Percentiles rank a stretch among this genome's conserved stretches.
phyloP scores from a whole-genome alignment of 2,113 vertebrate species.

The Oophaga pumilio region DNA sequence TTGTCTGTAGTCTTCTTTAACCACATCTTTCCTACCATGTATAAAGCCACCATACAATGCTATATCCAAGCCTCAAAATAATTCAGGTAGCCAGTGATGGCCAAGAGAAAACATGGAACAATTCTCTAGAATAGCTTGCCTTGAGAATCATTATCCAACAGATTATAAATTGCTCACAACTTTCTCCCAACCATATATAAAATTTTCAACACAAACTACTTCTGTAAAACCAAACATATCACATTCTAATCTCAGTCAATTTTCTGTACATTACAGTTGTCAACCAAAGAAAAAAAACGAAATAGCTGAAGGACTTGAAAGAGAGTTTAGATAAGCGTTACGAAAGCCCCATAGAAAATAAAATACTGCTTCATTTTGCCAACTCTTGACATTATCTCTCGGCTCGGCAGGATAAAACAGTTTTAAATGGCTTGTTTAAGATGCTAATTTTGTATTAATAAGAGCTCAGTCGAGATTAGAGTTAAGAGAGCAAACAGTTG shows the following conservation, averaged over 20 bases:
- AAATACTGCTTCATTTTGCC: conserved; percentile 33
- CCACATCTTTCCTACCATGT: too few species aligned
- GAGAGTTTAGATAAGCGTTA: conserved; percentile 63
- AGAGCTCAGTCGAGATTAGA: conserved; percentile 54
- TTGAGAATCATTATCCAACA: not conserved
- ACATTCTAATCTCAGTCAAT: conserved; percentile 57
- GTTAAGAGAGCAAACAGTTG: conserved; percentile 22
- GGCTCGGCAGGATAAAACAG: conserved; percentile 53
- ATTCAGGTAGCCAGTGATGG: not conserved
- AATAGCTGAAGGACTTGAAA: conserved; percentile 57
- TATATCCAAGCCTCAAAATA: not conserved
- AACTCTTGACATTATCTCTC: conserved; percentile 59
- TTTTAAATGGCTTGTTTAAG: conserved; percentile 66
- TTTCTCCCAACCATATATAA: not conserved
- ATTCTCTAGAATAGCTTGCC: not conserved
- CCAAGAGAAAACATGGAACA: not conserved
- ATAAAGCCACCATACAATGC: too few species aligned
- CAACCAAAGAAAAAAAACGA: conserved; percentile 40
- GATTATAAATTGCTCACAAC: not conserved
- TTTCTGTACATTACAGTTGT: conserved; percentile 51
- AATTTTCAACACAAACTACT: not conserved
- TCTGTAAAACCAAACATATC: conserved; percentile 27
- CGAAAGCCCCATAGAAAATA: conserved; percentile 54
- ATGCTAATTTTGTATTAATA: conserved; percentile 65
- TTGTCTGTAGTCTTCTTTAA: too few species aligned